Evolutionary conservation across 2,797 vertebrate genomes (phyloP).

Genomic region (Labroides dimidiatus): DNA sequence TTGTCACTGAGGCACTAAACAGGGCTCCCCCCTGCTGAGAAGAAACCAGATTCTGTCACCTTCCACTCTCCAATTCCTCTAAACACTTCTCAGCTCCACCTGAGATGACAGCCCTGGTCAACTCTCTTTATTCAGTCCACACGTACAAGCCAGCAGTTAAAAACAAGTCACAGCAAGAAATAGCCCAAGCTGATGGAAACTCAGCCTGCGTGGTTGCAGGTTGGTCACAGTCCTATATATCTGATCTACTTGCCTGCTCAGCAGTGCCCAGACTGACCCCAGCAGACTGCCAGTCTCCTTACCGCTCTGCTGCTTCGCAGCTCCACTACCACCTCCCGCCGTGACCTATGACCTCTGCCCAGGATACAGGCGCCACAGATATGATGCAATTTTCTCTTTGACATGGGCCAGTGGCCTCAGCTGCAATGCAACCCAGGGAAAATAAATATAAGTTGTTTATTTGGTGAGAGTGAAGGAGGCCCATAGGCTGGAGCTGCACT

Average conservation of each 20-base stretch:
- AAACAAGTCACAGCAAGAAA: slow-evolving; percentile 29
- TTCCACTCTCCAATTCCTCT: neutral
- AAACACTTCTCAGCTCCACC: slow-evolving; percentile 10
- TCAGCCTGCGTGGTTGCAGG: slow-evolving; percentile 30
- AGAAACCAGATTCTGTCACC: slow-evolving; percentile 53
- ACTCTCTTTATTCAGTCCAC: neutral
- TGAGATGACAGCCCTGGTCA: slow-evolving; percentile 5
- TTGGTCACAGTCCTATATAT: slow-evolving; percentile 31
- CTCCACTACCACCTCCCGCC: slow-evolving; percentile 65
- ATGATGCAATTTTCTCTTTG: slow-evolving; percentile 67
- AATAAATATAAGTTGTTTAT: slow-evolving; percentile 73
- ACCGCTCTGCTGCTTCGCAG: slow-evolving; percentile 60
- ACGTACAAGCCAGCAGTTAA: neutral
- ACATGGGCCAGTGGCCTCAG: slow-evolving; percentile 58
- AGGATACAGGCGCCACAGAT: slow-evolving; percentile 72
- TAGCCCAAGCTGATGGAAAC: slow-evolving; percentile 39
- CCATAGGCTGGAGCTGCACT: slow-evolving; percentile 23
- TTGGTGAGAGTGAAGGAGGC: slow-evolving; percentile 49
- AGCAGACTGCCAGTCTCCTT: slow-evolving; percentile 73
- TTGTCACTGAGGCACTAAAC: slow-evolving; percentile 52
- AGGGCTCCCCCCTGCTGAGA: slow-evolving; percentile 39
- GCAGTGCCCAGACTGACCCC: slow-evolving; percentile 67
- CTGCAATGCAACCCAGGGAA: slow-evolving; percentile 64
- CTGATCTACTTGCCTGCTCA: slow-evolving; percentile 46
- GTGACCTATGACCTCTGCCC: slow-evolving; percentile 72